A percentile compares a stretch with the other conserved stretches of the same genome.
phyloP scores from a whole-genome alignment of 1,140 invertebrate species.

The Dolichoris vasculosae region DNA sequence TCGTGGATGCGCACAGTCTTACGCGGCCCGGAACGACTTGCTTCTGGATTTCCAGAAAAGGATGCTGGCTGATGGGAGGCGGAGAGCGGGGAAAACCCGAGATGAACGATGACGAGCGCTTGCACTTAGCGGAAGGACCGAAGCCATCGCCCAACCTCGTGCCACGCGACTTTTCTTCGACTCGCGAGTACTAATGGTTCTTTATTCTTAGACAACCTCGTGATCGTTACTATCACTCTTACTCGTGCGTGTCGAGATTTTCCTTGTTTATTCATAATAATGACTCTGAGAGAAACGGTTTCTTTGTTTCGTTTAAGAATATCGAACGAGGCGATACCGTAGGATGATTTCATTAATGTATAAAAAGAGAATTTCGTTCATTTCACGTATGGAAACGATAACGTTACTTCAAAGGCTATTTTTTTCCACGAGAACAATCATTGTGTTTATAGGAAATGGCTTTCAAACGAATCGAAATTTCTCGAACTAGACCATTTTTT shows the following conservation, averaged over 20 bases:
- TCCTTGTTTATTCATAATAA: not conserved
- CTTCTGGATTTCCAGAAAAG: not conserved
- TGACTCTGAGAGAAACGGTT: not conserved
- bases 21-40: not conserved
- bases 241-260: not conserved
- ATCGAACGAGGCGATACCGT: not conserved
- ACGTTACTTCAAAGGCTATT: not conserved
- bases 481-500: not conserved
- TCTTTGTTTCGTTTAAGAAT: not conserved
- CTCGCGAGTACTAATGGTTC: not conserved
- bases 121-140: not conserved
- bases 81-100: too few relatives aligned
- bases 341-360: not conserved
- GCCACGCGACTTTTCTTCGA: not conserved
- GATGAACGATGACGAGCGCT: not conserved
- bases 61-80: too few relatives aligned
- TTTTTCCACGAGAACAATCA: not conserved
- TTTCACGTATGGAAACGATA: not conserved
- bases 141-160: not conserved
- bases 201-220: conserved; percentile 12
- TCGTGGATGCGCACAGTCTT: not conserved
- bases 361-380: not conserved
- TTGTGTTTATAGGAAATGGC: not conserved
- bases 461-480: not conserved
- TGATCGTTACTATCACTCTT: not conserved